These are phyloP conservation scores for Heterocephalus glaber DNA, from an alignment of 2,113 vertebrate genomes.

Conservation along the genomic window DNA sequence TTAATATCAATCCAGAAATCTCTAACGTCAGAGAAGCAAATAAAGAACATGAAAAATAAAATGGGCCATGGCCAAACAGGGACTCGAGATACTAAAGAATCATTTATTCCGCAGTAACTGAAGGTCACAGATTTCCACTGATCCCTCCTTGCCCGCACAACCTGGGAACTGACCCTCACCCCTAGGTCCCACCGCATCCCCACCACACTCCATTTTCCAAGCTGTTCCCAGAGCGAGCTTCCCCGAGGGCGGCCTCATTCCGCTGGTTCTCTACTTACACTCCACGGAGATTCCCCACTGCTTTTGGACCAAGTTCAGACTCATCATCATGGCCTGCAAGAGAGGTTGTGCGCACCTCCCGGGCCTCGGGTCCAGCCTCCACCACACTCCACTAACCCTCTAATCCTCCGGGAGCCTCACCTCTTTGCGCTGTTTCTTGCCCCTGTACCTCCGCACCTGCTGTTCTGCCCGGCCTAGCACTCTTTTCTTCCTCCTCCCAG, in stretches of 20 bases:
- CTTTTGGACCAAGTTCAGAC: background rate
- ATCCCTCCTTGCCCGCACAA: background rate
- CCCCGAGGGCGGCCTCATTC: background rate
- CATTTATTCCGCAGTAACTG: background rate
- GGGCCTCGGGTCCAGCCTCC: background rate
- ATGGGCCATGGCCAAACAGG: background rate
- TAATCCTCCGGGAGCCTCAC: background rate
- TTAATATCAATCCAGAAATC: constrained; percentile 23
- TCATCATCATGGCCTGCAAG: background rate
- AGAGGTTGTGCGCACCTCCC: background rate
- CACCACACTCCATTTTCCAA: background rate
- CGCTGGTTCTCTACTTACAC: background rate
- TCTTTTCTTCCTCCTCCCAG: background rate
- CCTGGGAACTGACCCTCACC: background rate
- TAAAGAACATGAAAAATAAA: background rate
- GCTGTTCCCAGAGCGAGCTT: background rate
- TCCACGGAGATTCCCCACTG: background rate
- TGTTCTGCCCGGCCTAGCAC: background rate
- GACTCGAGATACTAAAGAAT: background rate
- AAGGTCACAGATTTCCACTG: background rate
- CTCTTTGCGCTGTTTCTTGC: background rate
- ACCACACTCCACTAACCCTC: background rate
- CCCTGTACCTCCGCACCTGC: background rate
- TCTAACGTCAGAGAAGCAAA: background rate
- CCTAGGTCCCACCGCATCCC: background rate